phyloP scores from a whole-genome alignment of 2,113 vertebrate genomes.

The Scytalopus superciliaris region DNA sequence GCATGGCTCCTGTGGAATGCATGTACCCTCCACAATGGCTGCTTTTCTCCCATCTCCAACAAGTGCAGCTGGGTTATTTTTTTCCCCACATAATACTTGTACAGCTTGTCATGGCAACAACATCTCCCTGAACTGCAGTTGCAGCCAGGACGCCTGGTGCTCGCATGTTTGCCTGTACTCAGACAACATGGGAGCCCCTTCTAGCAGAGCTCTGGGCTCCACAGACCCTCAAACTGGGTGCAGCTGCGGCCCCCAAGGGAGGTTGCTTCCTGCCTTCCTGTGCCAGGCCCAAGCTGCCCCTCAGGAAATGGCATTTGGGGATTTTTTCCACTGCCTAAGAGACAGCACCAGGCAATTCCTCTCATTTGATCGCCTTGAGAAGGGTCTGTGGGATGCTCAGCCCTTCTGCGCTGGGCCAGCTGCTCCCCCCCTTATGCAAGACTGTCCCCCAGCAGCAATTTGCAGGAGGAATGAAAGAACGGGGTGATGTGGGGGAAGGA shows the following conservation, averaged over 20 bases:
- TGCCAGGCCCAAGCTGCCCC: neutral
- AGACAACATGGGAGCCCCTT: neutral
- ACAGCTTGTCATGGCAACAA: constrained; percentile 48
- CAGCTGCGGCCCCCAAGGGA: fast-evolving
- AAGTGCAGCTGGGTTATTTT: neutral
- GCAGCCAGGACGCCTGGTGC: neutral
- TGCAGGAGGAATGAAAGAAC: neutral
- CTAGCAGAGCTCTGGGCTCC: neutral
- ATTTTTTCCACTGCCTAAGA: neutral
- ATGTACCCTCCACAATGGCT: fast-evolving
- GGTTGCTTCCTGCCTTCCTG: neutral
- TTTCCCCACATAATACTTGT: neutral
- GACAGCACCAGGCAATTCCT: neutral
- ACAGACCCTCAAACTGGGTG: neutral
- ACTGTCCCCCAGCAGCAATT: neutral
- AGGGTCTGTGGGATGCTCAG: neutral
- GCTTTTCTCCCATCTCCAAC: neutral
- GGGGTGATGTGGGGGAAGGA: neutral
- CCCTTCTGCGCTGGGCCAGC: too few species aligned
- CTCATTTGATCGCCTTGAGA: neutral
- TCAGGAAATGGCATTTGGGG: neutral
- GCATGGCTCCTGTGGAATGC: fast-evolving
- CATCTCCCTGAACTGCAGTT: neutral
- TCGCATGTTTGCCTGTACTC: neutral
- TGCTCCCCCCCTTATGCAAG: too few species aligned